Evolutionary conservation across 2,888 invertebrate species (phyloP), one percentile per base, ranked within the genome.

Genomic region (Apodemia hepburni): DNA sequence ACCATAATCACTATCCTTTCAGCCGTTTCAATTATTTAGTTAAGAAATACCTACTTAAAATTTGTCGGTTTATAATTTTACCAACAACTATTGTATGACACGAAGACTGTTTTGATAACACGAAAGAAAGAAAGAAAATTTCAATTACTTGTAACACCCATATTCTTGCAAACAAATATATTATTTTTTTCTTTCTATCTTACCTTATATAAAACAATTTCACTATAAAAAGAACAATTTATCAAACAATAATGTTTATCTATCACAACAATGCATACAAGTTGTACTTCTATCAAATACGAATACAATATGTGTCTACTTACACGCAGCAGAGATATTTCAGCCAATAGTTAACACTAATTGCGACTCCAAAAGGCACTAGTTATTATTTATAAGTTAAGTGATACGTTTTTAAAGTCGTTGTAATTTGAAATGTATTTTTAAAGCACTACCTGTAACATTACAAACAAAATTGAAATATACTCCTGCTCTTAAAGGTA

Each of bases 281-380:
- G 66, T 60, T 61, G 58, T 63, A 64, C 63, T 67, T 65, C 63
- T 58, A 63, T 66, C 65, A 63, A 57, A 62, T 58, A 58, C 54
- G 59, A 29, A 65, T 62, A 59, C 66, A 33, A 33, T 33, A 61
- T 60, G 57, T 54, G 61, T 59, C 61, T 61, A 61, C 17, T 35
- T 58, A 58, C 29, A 45, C 15, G 27, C 45, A 29, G 64, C 62
- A 59, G 63, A 64, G 60, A 64, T 58, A 58, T 58, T 62, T 68
- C 66, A 68, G 64, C 64, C 66, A 68, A 70, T 62, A 60, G 65
- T 64, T 65, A 70, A 64, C 71, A 76, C 79, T 78, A 78, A 76
- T 49, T 75, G 78, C 76, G 75, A 77, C 74, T 82, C 73, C 76
- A 76, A 85, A 86, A 85, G 86, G 86, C 85, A 86, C 86, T 85